A percentile compares a stretch with the other conserved stretches of the same genome.
These are phyloP conservation scores for Drosophila eugracilis DNA, from an alignment of 1,140 invertebrate genomes.

Conservation along the genomic window DNA sequence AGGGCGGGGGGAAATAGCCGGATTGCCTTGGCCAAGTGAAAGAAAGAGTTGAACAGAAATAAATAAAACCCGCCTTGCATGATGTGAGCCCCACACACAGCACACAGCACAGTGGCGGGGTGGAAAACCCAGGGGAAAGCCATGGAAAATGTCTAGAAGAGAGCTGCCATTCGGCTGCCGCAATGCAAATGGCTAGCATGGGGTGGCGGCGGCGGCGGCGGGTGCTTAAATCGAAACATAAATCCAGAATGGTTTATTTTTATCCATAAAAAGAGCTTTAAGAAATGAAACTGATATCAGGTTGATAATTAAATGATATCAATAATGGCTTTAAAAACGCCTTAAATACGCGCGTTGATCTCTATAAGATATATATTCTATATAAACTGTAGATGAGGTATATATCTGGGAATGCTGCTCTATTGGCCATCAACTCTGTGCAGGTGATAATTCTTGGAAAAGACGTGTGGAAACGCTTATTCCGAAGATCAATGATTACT, in stretches of 20 bases:
- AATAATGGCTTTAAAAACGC: neutral
- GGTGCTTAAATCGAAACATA: too few relatives aligned
- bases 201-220: too few relatives aligned
- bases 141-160: conserved; percentile 9
- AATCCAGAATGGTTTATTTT: conserved; percentile 3
- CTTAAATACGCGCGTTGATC: conserved; percentile 1
- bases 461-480: conserved; percentile 1
- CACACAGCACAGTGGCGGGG: too few relatives aligned
- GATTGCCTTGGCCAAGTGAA: conserved; percentile 64
- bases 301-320: neutral
- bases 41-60: conserved; percentile 66
- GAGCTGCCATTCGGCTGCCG: neutral
- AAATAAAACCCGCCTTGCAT: conserved; percentile 32
- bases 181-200: conserved; percentile 4
- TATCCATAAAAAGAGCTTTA: conserved; percentile 1
- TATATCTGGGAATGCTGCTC: conserved; percentile 6
- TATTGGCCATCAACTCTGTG: neutral
- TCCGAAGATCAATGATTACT: conserved; percentile 1
- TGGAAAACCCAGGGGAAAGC: conserved; percentile 8
- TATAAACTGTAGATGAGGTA: conserved; percentile 1
- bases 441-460: neutral
- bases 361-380: neutral
- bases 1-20: conserved; percentile 6
- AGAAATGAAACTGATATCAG: neutral
- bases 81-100: too few relatives aligned